Conservation (phyloP, 1,140 invertebrate genomes). For the Hylaeus anthracinus region DNA sequence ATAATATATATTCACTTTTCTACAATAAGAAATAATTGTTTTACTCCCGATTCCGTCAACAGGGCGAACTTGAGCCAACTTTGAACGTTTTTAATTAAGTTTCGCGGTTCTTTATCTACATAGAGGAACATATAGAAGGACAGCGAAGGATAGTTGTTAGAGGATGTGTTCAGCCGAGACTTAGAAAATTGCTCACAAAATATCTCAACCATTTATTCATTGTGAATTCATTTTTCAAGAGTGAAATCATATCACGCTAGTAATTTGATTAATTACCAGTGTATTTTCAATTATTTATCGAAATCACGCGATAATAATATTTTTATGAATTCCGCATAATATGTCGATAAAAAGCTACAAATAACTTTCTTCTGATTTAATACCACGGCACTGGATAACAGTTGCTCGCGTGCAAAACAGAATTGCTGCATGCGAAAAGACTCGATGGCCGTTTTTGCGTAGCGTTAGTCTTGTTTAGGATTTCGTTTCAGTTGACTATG, state of each 20-base stretch:
- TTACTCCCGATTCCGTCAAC: constrained; percentile 3
- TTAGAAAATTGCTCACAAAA: constrained; percentile 69
- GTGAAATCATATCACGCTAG: constrained; percentile 54
- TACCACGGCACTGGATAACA: constrained; percentile 40
- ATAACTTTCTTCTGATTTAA: constrained; percentile 62
- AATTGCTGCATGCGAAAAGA: constrained; percentile 35
- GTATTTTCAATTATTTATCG: constrained; percentile 51
- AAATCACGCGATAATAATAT: constrained; percentile 60
- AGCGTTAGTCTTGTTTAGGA: constrained; percentile 58
- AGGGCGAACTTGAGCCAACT: background rate
- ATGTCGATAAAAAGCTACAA: constrained; percentile 72
- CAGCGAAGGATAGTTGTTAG: background rate
- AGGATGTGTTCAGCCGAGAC: constrained; percentile 22
- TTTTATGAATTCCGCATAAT: constrained; percentile 65
- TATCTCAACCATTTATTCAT: constrained; percentile 73
- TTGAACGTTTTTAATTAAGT: background rate
- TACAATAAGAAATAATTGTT: constrained; percentile 20
- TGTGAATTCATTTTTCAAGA: constrained; percentile 62
- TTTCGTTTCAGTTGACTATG: constrained; percentile 51
- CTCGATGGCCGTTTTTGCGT: constrained; percentile 32
- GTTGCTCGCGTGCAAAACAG: constrained; percentile 35
- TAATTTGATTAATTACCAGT: constrained; percentile 54
- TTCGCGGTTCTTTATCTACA: background rate
- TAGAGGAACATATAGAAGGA: background rate
- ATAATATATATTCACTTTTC: constrained; percentile 52